Conservation (phyloP, 2,797 vertebrate species). For the Oryzias sinensis region DNA sequence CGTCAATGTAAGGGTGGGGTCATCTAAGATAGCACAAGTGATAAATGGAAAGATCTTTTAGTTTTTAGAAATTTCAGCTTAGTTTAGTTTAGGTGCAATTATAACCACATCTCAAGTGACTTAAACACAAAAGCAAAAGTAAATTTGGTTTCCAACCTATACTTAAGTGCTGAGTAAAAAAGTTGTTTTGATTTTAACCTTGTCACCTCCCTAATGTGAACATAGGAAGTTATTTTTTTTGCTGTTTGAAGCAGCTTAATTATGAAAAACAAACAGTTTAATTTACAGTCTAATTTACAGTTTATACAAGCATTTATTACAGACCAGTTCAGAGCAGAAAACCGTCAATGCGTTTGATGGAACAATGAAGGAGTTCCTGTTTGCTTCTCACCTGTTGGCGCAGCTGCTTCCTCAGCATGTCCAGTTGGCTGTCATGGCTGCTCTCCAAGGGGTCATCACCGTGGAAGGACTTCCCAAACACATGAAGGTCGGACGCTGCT, state of each 20-base stretch:
- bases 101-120: no score
- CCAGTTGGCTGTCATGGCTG: slow-evolving; percentile 6
- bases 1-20: no score
- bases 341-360: neutral
- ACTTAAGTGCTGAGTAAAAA: no score
- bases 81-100: no score
- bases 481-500: slow-evolving; percentile 27
- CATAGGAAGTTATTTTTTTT: neutral
- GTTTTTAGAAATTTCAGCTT: no score
- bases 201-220: no score
- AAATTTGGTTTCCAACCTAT: no score
- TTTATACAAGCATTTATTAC: no score
- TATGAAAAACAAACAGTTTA: neutral
- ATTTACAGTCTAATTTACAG: no score
- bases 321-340: neutral
- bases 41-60: no score
- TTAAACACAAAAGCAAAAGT: no score
- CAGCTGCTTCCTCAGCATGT: slow-evolving; percentile 29
- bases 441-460: slow-evolving; percentile 21
- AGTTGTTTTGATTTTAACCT: neutral
- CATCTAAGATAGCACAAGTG: no score
- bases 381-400: slow-evolving; percentile 51
- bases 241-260: neutral
- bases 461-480: slow-evolving; percentile 29
- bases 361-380: neutral